phyloP scores from a whole-genome alignment of 2,113 vertebrate species.

The Peromyscus maniculatus region DNA sequence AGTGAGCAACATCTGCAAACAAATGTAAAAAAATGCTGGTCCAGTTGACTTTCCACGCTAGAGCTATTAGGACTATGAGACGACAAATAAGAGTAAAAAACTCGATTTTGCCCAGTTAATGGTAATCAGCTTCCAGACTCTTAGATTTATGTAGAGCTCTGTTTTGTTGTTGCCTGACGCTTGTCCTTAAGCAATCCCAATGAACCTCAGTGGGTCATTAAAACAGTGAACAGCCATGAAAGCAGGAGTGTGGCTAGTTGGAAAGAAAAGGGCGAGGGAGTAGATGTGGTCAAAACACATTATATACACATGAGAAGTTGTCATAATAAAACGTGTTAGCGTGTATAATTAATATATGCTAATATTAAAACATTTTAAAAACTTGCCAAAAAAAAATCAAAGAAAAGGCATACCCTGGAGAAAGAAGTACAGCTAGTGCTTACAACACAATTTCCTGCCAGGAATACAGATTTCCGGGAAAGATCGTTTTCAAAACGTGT shows the following conservation, averaged over 20 bases:
- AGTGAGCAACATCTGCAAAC: background rate
- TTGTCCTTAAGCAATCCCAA: background rate
- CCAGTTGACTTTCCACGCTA: background rate
- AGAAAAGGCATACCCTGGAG: background rate
- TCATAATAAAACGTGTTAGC: background rate
- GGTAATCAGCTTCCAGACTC: background rate
- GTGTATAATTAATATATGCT: background rate
- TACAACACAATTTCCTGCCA: conserved; percentile 33
- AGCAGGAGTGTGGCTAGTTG: background rate
- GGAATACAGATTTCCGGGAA: background rate
- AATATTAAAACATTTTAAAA: background rate
- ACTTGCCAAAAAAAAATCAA: background rate
- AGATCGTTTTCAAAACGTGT: conserved; percentile 37
- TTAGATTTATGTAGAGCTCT: background rate
- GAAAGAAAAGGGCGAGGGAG: background rate
- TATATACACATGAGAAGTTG: background rate
- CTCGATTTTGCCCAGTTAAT: conserved; percentile 11
- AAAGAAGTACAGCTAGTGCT: background rate
- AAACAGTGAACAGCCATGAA: background rate
- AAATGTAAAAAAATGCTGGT: background rate
- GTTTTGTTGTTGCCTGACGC: background rate
- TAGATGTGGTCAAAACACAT: background rate
- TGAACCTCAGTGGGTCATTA: background rate
- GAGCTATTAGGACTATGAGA: background rate
- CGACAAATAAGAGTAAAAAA: background rate